A percentile compares a stretch with the other conserved stretches of the same genome.
Evolutionary conservation across 2,113 vertebrate genomes (phyloP).

Genomic region (Mugil cephalus): DNA sequence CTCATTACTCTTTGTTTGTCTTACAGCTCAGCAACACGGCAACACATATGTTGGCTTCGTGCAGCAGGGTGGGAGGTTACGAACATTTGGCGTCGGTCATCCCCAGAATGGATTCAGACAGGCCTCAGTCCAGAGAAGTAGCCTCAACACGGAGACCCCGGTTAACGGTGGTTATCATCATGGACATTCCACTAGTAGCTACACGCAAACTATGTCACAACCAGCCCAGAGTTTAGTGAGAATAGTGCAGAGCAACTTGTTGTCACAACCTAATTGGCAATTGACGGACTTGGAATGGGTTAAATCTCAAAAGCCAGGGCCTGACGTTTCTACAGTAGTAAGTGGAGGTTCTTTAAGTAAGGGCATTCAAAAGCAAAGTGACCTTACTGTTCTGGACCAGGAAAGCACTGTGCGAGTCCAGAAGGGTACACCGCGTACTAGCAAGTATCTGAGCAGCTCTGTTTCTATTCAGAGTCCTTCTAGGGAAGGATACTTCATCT

Average conservation of each 20-base stretch:
- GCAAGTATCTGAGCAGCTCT: background rate
- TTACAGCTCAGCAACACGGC: constrained; percentile 1
- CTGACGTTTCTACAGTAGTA: background rate
- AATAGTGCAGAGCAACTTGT: background rate
- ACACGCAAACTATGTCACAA: background rate
- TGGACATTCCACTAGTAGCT: background rate
- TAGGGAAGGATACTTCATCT: background rate
- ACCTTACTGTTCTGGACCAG: background rate
- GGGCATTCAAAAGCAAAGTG: background rate
- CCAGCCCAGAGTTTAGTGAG: background rate
- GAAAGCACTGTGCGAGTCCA: background rate
- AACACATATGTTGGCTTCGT: constrained; percentile 43
- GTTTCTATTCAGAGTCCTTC: background rate
- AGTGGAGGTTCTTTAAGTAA: constrained; percentile 4
- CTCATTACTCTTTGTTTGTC: background rate
- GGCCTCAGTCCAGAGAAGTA: constrained; percentile 1
- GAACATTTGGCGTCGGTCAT: background rate
- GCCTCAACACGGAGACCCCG: background rate
- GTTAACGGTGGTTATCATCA: background rate
- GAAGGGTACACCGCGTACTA: background rate
- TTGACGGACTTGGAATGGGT: rapidly evolving
- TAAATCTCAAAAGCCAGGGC: background rate
- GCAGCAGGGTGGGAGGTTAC: constrained; percentile 1
- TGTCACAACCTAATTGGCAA: background rate
- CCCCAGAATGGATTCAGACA: constrained; percentile 72